Evolutionary conservation across 2,888 invertebrate species (phyloP), one percentile per base, ranked within the genome.

Genomic region (Leptogaster cylindrica): DNA sequence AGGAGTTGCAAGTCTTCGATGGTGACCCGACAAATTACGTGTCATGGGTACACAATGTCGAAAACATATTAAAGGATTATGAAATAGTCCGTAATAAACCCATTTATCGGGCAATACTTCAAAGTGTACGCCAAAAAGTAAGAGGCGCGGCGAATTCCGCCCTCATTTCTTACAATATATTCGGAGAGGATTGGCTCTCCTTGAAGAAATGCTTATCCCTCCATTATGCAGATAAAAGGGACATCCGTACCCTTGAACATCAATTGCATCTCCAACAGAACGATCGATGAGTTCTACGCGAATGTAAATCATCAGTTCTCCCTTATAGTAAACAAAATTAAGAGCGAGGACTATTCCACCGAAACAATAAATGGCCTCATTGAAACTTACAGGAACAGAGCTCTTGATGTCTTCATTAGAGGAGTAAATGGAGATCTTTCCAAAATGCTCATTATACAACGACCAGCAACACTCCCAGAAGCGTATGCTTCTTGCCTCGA

Each of bases 201-300:
- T n/a, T n/a, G n/a, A n/a, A n/a, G n/a, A n/a, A n/a, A n/a, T n/a
- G n/a, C n/a, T n/a, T n/a, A n/a, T n/a, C n/a, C n/a, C n/a, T n/a
- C n/a, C 68, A 68, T 23, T 68, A 68, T 12, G 68, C 68, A 1
- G 68, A 68, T 31, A 65, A 58, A 46, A 51, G 65, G 7, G 68
- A 68, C 18, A 8, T 65, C 5, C 18, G 65, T 16, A 65, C 58
- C 3, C 31, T 68, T 14, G 66, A 68, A 25, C 55, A 68, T 16
- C 66, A 68, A 44, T 12, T 68, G 12, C 8, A 12, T 23, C 2
- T 28, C 14, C 27, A 63, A 39, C 18, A 28, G n/a, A 51, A 61
- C 18, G 3, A 3, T 67, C 1, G 51, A 67, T 7, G 44, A 52
- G 23, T 64, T 68, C 16, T 64, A 64, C n/a, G 64, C 64, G 1